Base-by-base conservation (phyloP, 2,888 invertebrate genomes). In the Anticlea derivata region DNA sequence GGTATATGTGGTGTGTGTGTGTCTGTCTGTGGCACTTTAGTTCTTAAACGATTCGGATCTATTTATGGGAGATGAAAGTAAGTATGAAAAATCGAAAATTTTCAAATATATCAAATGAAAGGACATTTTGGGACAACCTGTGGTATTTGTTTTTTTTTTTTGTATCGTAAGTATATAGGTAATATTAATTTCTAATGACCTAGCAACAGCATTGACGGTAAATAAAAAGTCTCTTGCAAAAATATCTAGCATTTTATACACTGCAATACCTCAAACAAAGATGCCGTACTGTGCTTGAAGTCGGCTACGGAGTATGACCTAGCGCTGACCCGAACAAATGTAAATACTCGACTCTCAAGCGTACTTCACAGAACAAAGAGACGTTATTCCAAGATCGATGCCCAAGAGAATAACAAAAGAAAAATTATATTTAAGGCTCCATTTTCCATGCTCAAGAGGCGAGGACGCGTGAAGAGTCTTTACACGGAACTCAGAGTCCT, bases 341-440 rank as follows among this genome's bases (percentile, higher is more conserved):
- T 40, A 26, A 43, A 43, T 40, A 51, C 34, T 29, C 31, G 34
- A 34, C 44, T 12, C 43, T 46, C 37, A 47, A 43, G 30, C 31
- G 31, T n/a, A 38, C 46, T 52, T 41, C 7, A 41, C 34, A 40
- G 35, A 33, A 55, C 45, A 58, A 59, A 56, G 33, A 50, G 27
- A 41, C 37, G 40, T 50, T 52, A 35, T 49, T 40, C 29, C 35
- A 47, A 47, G 38, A 44, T 31, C 61, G 52, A 64, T 56, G 60
- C 66, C 66, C 54, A 49, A 60, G 57, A 69, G 13, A 61, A 69
- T 68, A 66, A 70, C 69, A 64, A 66, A 61, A 56, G 55, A 56
- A 70, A 75, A 80, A 81, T 80, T 76, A 80, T 80, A 75, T 82
- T 80, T 83, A 77, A 77, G 77, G 75, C 68, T 71, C 73, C 77